These are phyloP conservation scores for Aricia agestis DNA, from an alignment of 1,140 invertebrate species.

Conservation along the genomic window DNA sequence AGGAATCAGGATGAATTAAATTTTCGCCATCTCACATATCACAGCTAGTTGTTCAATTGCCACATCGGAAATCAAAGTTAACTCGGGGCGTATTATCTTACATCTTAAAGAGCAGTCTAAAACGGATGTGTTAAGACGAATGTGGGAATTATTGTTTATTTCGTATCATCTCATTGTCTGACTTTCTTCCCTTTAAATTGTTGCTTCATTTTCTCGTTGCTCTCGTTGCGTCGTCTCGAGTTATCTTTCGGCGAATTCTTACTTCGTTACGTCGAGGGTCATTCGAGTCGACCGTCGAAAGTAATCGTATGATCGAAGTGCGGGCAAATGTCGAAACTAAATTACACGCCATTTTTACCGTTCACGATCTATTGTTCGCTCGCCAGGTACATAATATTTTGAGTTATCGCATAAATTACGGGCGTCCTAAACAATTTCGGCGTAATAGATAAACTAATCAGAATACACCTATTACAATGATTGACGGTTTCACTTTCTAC, in stretches of 20 bases:
- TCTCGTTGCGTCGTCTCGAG: conserved; percentile 20
- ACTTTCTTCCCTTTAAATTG: conserved; percentile 23
- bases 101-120: conserved; percentile 35
- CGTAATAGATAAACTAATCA: conserved; percentile 56
- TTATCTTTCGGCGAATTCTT: conserved; percentile 20
- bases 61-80: conserved; percentile 32
- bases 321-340: conserved; percentile 34
- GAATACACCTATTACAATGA: conserved; percentile 39
- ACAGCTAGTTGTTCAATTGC: conserved; percentile 23
- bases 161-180: conserved; percentile 22
- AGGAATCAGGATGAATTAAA: background rate
- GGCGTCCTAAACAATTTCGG: conserved; percentile 41
- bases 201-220: conserved; percentile 20
- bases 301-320: conserved; percentile 43
- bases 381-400: conserved; percentile 39
- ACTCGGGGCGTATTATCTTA: conserved; percentile 31
- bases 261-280: conserved; percentile 20
- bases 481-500: conserved; percentile 49
- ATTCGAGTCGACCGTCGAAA: conserved; percentile 40
- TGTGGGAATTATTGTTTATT: conserved; percentile 26
- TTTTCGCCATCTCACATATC: conserved; percentile 7
- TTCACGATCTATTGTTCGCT: conserved; percentile 55
- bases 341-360: conserved; percentile 53
- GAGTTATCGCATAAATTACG: conserved; percentile 60
- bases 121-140: conserved; percentile 23